Conservation (phyloP, 2,113 vertebrate genomes). For the Leptocoma aspasia region DNA sequence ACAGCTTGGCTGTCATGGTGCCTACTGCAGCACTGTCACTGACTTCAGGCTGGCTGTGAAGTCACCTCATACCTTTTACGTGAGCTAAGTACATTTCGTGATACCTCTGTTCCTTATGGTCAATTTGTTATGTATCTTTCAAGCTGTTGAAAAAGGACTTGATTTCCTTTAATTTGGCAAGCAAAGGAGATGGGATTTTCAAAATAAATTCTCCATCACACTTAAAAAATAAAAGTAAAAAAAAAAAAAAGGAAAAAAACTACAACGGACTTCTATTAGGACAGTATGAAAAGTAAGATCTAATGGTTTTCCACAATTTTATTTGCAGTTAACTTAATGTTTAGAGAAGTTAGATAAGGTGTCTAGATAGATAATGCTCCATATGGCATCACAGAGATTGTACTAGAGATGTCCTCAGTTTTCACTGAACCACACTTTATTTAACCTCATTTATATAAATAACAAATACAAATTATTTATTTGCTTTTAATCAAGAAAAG, state of each 20-base stretch:
- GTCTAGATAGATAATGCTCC: background rate
- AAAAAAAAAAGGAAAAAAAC: background rate
- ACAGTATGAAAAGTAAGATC: background rate
- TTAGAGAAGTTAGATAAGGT: conserved; percentile 34
- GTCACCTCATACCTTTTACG: background rate
- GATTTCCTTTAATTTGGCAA: background rate
- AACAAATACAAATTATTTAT: conserved; percentile 33
- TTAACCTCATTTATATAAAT: conserved; percentile 48
- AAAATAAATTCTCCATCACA: background rate
- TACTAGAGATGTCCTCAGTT: conserved; percentile 9
- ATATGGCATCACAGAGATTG: background rate
- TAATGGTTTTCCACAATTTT: background rate
- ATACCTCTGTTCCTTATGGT: background rate
- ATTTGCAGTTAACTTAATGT: conserved; percentile 1
- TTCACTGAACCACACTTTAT: conserved; percentile 26
- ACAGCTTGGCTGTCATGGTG: background rate
- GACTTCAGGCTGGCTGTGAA: background rate
- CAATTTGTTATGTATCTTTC: background rate
- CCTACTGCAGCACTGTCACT: background rate
- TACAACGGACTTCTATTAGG: background rate
- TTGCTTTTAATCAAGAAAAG: conserved; percentile 38
- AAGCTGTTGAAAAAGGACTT: background rate
- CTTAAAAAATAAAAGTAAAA: background rate
- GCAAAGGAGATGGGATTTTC: background rate
- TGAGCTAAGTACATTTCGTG: background rate